Percentiles rank a stretch among this genome's conserved stretches.
Conservation (phyloP, 2,113 vertebrate genomes). For the Zosterops japonicus region DNA sequence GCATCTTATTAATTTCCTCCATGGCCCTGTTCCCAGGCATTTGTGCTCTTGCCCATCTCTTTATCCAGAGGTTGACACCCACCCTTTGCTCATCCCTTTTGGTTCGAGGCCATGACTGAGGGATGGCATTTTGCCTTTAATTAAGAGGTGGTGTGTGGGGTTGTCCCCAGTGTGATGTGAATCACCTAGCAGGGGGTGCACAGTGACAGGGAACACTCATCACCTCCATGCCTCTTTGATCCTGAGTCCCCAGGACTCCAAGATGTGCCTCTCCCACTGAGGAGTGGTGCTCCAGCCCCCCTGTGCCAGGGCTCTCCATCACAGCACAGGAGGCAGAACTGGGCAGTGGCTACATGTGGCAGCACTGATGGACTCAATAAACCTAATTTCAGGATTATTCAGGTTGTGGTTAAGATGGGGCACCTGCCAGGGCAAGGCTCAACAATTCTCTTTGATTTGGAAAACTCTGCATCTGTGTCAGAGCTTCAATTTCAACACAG, state of each 20-base stretch:
- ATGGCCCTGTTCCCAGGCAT: slow-evolving; percentile 8
- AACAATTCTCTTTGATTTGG: slow-evolving; percentile 51
- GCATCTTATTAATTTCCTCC: background rate
- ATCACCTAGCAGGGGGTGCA: background rate
- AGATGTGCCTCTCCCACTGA: background rate
- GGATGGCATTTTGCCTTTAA: background rate
- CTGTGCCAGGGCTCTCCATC: background rate
- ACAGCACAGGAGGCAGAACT: background rate
- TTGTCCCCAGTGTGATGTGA: background rate
- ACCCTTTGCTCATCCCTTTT: background rate
- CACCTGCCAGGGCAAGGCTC: slow-evolving; percentile 26
- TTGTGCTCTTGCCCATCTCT: slow-evolving; percentile 21
- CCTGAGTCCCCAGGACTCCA: background rate
- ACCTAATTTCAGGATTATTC: background rate
- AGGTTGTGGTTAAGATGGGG: background rate
- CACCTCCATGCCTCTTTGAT: background rate
- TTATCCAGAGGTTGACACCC: background rate
- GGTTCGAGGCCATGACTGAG: background rate
- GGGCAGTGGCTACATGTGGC: background rate
- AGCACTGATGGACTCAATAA: background rate
- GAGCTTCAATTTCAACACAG: background rate
- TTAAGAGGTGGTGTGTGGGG: background rate
- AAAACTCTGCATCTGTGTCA: background rate
- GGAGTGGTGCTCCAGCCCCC: background rate
- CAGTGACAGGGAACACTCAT: background rate